A percentile compares a stretch with the other conserved stretches of the same genome.
Conservation (phyloP, 64 coral and sea anemone species). For the Dendrophyllia cribrosa region DNA sequence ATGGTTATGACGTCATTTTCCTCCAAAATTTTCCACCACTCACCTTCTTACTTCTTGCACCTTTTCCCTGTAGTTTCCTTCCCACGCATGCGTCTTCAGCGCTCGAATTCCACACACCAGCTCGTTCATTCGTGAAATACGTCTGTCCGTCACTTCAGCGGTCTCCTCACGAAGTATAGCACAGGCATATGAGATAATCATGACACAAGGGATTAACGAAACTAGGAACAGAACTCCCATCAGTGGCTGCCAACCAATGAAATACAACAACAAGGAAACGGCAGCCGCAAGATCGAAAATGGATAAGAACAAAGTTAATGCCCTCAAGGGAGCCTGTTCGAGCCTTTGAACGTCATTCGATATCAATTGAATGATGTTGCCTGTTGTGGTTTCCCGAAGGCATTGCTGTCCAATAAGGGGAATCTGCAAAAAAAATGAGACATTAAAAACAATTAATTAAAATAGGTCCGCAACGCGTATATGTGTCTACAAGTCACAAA, state of each 20-base stretch:
- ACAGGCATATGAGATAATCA: neutral
- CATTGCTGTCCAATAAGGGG: neutral
- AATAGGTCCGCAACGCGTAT: too few species aligned
- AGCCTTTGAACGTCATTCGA: slow-evolving; percentile 40
- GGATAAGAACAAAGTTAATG: neutral
- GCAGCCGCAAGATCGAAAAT: neutral
- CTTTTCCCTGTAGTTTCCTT: slow-evolving; percentile 15
- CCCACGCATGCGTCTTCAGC: slow-evolving; percentile 47
- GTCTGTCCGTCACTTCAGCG: slow-evolving; percentile 27
- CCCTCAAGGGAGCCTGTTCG: neutral
- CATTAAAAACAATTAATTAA: too few species aligned
- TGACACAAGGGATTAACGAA: neutral
- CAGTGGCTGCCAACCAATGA: slow-evolving; percentile 42
- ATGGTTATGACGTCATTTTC: too few species aligned
- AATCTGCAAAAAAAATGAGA: neutral
- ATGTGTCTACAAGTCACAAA: too few species aligned
- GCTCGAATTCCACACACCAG: slow-evolving; percentile 33
- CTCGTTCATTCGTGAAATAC: slow-evolving; percentile 40
- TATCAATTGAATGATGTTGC: slow-evolving; percentile 34
- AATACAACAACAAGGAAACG: neutral
- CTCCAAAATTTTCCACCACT: neutral
- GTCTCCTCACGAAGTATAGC: slow-evolving; percentile 39
- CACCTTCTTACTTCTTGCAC: slow-evolving; percentile 35
- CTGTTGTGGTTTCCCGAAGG: slow-evolving; percentile 16
- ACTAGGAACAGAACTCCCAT: slow-evolving; percentile 16